Evolutionary conservation across 1,140 invertebrate species (phyloP), one percentile per base, ranked within the genome.

Genomic region (Drosophila equinoxialis): DNA sequence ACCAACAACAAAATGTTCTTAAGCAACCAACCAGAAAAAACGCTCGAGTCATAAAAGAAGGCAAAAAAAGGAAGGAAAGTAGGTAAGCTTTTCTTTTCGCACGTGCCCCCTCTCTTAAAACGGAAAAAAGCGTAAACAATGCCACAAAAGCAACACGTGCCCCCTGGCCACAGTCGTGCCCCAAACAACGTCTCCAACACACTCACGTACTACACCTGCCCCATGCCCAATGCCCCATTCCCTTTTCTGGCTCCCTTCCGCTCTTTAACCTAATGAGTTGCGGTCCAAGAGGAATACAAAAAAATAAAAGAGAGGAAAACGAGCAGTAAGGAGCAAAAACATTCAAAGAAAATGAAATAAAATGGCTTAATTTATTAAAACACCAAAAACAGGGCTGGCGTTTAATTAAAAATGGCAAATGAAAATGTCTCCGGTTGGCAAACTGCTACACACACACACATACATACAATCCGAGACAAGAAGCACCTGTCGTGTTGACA

Each of bases 341-440:
- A 67, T 48, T 42, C n/a, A 23, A 42, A 66, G 62, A 65, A 75
- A 71, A 68, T 75, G 30, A 76, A 79, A 79, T 76, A 68, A 79
- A 75, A 79, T 68, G 65, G 76, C 76, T 79, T 79, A 76, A 79
- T 79, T 75, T 76, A 79, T 79, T 78, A 75, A 75, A 68, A 58
- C 42, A 71, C 76, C 37, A 71, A 69, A 69, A 69, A 70, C 55
- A 45, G 64, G 45, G 42, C 60, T 64, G 68, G 61, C 65, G 45
- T 79, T 76, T 79, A 79, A 79, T 79, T 79, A 79, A 79, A 79
- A 79, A 79, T 76, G 62, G 69, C 72, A 63, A 75, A 78, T 51
- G 45, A 51, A 51, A 51, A 51, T 10, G 45, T 51, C 45, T 51
- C 45, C 17, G 20, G 45, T 17, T 51, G 17, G 17, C 45, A 51